These are phyloP conservation scores for Thalassoma bifasciatum DNA, from an alignment of 2,113 vertebrate genomes.

Conservation along the genomic window DNA sequence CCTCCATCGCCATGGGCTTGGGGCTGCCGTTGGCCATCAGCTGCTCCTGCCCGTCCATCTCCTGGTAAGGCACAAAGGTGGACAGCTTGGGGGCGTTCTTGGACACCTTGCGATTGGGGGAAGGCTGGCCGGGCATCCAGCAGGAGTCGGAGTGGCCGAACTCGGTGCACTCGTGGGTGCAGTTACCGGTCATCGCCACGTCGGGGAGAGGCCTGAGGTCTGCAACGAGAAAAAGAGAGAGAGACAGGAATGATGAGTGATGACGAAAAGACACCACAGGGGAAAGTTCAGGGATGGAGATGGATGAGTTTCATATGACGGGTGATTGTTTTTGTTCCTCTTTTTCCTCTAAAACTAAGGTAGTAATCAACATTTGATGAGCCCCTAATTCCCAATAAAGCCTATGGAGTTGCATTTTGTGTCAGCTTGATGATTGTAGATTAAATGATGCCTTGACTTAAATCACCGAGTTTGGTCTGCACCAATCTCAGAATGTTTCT, in stretches of 20 bases:
- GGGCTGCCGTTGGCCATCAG: constrained; percentile 93
- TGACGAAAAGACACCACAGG: background rate
- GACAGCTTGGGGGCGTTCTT: constrained; percentile 94
- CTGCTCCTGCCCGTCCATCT: constrained; percentile 93
- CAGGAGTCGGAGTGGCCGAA: constrained; percentile 98
- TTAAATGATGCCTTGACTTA: too few species aligned
- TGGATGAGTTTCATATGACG: too few species aligned
- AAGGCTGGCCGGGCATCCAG: constrained; percentile 98
- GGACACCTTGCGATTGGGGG: constrained; percentile 89
- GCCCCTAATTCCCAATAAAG: too few species aligned
- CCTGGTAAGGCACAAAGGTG: constrained; percentile 99
- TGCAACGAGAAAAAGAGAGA: constrained; percentile 54
- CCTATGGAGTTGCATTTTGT: too few species aligned
- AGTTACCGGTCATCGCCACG: constrained; percentile 98
- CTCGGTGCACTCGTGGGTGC: constrained; percentile 96
- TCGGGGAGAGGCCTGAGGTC: constrained; percentile 96
- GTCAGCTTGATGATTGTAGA: too few species aligned
- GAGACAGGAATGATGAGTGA: constrained; percentile 3
- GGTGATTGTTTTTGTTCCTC: too few species aligned
- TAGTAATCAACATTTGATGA: too few species aligned
- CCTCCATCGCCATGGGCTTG: constrained; percentile 88
- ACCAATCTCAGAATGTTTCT: too few species aligned
- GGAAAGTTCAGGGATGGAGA: too few species aligned
- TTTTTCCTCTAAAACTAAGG: too few species aligned
- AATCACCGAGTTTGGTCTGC: too few species aligned